Conservation (phyloP, 2,888 invertebrate species). For the Nephrotoma flavescens region DNA sequence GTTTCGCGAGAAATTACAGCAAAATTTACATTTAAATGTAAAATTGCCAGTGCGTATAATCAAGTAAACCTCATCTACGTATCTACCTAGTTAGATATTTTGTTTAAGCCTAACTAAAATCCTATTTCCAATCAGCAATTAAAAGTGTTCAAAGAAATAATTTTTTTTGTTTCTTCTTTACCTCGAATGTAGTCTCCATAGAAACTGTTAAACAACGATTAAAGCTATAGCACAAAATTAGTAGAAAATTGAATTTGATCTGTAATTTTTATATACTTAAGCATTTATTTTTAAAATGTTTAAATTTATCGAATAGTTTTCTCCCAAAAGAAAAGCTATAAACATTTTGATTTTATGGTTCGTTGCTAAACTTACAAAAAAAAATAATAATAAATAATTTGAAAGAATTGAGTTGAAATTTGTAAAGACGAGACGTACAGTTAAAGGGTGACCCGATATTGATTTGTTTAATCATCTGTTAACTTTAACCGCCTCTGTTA, state of each 20-base stretch:
- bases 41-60: too few species aligned
- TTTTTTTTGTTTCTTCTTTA: neutral
- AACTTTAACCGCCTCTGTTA: too few species aligned
- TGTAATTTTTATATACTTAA: neutral
- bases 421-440: too few species aligned
- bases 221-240: neutral
- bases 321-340: neutral
- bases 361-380: too few species aligned
- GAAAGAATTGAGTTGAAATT: neutral
- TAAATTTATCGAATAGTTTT: neutral
- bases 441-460: too few species aligned
- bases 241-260: neutral
- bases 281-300: neutral
- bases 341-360: neutral
- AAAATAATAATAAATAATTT: neutral
- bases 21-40: too few species aligned
- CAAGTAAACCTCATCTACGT: too few species aligned
- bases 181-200: neutral
- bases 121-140: neutral
- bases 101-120: too few species aligned
- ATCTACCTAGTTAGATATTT: too few species aligned
- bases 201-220: neutral
- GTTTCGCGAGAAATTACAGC: too few species aligned
- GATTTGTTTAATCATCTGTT: too few species aligned
- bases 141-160: neutral